Percentiles rank a stretch among this genome's conserved stretches.
These are phyloP conservation scores for Eupelmus urozonus DNA, from an alignment of 2,888 invertebrate genomes.

Conservation along the genomic window DNA sequence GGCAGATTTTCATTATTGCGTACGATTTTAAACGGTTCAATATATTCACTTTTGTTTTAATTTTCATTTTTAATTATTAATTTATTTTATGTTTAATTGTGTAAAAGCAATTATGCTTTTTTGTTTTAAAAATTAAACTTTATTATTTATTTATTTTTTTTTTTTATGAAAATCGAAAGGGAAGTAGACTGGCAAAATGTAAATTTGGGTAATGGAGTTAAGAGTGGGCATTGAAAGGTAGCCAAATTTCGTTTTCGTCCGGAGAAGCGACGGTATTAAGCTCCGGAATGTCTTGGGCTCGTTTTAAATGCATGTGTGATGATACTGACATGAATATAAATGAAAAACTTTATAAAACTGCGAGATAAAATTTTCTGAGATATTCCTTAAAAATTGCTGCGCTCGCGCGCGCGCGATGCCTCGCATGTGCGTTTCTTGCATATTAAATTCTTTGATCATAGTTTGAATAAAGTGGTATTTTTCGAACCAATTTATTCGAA, in stretches of 20 bases:
- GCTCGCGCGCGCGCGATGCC: too few relatives aligned
- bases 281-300: slow-evolving; percentile 29
- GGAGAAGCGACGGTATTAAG: slow-evolving; percentile 20
- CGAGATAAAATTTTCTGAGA: neutral
- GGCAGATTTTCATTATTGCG: too few relatives aligned
- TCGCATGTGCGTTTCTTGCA: too few relatives aligned
- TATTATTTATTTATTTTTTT: too few relatives aligned
- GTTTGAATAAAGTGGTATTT: too few relatives aligned
- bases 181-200: slow-evolving; percentile 14
- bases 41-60: too few relatives aligned
- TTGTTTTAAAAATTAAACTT: too few relatives aligned
- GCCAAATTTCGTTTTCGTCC: slow-evolving; percentile 26
- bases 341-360: slow-evolving; percentile 34
- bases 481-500: too few relatives aligned
- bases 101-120: too few relatives aligned
- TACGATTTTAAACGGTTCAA: too few relatives aligned
- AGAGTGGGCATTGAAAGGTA: slow-evolving; percentile 38
- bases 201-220: slow-evolving; percentile 21
- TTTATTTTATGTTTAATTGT: too few relatives aligned
- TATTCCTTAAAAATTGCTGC: neutral
- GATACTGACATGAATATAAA: slow-evolving; percentile 38
- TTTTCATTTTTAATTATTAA: too few relatives aligned
- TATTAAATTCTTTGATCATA: slow-evolving; percentile 21
- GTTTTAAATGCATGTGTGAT: slow-evolving; percentile 45
- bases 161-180: neutral